Base-by-base conservation (phyloP, 1,140 invertebrate genomes). In the Euura lappo region DNA sequence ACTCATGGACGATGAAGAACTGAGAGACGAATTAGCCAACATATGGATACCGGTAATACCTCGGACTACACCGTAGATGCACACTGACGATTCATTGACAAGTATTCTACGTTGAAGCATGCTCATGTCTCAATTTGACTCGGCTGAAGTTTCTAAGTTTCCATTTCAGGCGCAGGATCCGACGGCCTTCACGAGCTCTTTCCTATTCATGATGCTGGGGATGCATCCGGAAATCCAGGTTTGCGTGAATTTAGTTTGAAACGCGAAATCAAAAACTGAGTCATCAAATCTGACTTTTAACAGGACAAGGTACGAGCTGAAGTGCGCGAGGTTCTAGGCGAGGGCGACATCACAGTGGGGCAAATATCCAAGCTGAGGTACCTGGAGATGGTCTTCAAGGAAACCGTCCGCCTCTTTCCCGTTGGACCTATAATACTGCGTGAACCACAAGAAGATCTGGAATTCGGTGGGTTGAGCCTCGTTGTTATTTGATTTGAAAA, bases 111-210 rank as follows among this genome's bases (percentile, higher is more conserved):
- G 28, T 28, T 28, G 28, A 28, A 28, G 28, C 28, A 28, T 28
- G 28, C 28, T 28, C 28, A 28, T 28, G 28, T 28, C 28, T 28
- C 28, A 28, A 28, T 28, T n/a, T 28, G 28, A 28, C 28, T 28
- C 1, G 28, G 28, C 42, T 13, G n/a, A n/a, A 43, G 44, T 74
- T 65, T 46, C 69, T 28, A 28, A 28, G 28, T 28, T 28, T 28
- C 1, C 28, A 45, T 91, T 91, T 76, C 86, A 93, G 91, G 93
- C 93, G 70, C 93, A 94, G 84, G 93, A 94, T 81, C 94, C 93
- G 11, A 82, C 85, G 5, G 86, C 84, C 4, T 85, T 89, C 44
- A 88, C 88, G 42, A 73, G 84, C 6, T 88, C 86, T 3, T 88
- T 84, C 68, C 72, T 85, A 45, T 66, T 89, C 4, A 74, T 89